Percentiles rank a stretch among this genome's conserved stretches.
phyloP scores from a whole-genome alignment of 2,888 invertebrate species.

The Drosophila demipolita region DNA sequence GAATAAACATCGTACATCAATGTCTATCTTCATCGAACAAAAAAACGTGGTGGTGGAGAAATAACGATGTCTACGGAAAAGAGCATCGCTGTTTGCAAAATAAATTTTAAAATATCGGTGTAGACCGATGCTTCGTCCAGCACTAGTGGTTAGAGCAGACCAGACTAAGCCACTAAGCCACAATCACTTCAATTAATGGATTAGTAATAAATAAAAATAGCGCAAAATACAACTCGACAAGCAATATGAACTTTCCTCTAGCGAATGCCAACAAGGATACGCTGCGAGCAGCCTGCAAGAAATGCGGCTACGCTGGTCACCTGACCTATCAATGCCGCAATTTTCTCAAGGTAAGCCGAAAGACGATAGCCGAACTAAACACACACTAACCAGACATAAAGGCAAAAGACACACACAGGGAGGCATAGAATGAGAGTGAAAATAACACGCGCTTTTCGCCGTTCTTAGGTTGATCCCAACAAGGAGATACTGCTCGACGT shows the following conservation, averaged over 20 bases:
- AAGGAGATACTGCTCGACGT: conserved; percentile 97
- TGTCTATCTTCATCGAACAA: background rate
- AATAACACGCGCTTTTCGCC: conserved; percentile 6
- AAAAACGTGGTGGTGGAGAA: background rate
- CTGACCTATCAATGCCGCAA: conserved; percentile 98
- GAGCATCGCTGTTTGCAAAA: background rate
- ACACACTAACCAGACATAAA: conserved; percentile 6
- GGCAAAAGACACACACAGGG: background rate
- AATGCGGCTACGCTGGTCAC: conserved; percentile 98
- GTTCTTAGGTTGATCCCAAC: conserved; percentile 92
- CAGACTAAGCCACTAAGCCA: conserved; percentile 32
- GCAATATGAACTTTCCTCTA: conserved; percentile 82
- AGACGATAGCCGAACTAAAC: conserved; percentile 22
- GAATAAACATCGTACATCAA: background rate
- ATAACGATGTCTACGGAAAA: background rate
- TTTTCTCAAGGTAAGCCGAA: conserved; percentile 91
- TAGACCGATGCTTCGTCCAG: conserved; percentile 16
- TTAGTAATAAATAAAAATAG: conserved; percentile 16
- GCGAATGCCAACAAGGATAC: conserved; percentile 88
- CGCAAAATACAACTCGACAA: conserved; percentile 10
- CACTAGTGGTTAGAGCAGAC: conserved; percentile 50
- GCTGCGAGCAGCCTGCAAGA: conserved; percentile 94
- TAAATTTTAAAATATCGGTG: background rate
- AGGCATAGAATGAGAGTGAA: conserved; percentile 1
- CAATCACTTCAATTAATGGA: conserved; percentile 53